Conservation (phyloP, 2,888 invertebrate species). For the Aromia moschata region DNA sequence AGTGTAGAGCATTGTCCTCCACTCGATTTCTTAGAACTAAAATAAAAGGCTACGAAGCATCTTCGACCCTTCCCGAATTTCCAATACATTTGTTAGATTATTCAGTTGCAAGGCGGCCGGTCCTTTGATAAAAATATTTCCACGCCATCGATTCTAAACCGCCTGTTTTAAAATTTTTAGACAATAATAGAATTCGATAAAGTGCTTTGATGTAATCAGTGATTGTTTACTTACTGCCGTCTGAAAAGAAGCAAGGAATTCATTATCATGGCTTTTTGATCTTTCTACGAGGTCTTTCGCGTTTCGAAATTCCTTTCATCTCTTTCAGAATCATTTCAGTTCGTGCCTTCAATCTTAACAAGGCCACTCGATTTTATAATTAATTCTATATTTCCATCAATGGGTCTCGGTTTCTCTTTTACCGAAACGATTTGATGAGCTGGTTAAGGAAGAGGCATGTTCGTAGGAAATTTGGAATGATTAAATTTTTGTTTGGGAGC, state of each 20-base stretch:
- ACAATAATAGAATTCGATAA: conserved; percentile 25
- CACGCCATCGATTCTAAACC: conserved; percentile 14
- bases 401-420: conserved; percentile 4
- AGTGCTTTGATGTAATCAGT: conserved; percentile 34
- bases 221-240: conserved; percentile 30
- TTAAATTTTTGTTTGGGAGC: too few relatives aligned
- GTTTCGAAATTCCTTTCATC: conserved; percentile 26
- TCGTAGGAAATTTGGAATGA: too few relatives aligned
- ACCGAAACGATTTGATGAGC: neutral
- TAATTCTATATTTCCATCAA: conserved; percentile 10
- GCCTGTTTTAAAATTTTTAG: conserved; percentile 22
- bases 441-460: neutral
- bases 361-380: conserved; percentile 18
- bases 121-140: conserved; percentile 6
- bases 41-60: too few relatives aligned
- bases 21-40: too few relatives aligned
- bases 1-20: too few relatives aligned
- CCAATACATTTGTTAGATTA: conserved; percentile 7
- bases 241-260: conserved; percentile 26
- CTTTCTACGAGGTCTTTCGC: conserved; percentile 17
- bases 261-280: conserved; percentile 30
- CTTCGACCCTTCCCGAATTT: conserved; percentile 8
- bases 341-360: conserved; percentile 19
- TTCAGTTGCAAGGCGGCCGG: neutral
- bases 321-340: conserved; percentile 19